A percentile compares a stretch with the other conserved stretches of the same genome.
phyloP scores from a whole-genome alignment of 2,113 vertebrate species.

The Anoplopoma fimbria region DNA sequence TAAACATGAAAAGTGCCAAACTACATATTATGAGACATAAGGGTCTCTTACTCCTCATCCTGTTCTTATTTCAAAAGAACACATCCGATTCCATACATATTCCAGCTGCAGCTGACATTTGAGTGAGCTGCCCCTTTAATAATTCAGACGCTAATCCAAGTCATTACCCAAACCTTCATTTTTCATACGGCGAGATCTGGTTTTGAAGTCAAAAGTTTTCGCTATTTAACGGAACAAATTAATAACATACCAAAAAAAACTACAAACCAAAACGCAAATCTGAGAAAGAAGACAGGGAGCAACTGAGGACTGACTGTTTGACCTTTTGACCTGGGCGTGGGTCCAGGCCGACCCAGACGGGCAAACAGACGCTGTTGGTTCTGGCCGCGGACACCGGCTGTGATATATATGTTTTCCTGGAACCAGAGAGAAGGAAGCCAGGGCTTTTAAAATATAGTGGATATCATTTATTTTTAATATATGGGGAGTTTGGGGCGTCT shows the following conservation, averaged over 20 bases:
- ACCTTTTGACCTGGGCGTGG: slow-evolving; percentile 66
- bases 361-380: slow-evolving; percentile 68
- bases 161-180: not conserved
- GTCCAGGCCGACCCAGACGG: slow-evolving; percentile 56
- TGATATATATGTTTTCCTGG: slow-evolving; percentile 71
- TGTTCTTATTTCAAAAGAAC: too few species aligned
- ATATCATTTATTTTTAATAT: slow-evolving; percentile 65
- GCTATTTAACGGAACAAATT: not conserved
- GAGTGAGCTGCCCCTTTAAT: not conserved
- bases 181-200: not conserved
- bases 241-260: not conserved
- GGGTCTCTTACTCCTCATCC: too few species aligned
- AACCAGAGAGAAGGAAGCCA: slow-evolving; percentile 63
- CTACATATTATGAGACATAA: not conserved
- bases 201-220: not conserved
- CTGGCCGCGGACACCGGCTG: slow-evolving; percentile 56
- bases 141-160: not conserved
- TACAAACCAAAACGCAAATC: not conserved
- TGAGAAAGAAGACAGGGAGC: slow-evolving; percentile 7
- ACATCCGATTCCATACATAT: not conserved
- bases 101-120: not conserved
- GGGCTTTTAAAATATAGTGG: slow-evolving; percentile 60
- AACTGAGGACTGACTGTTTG: slow-evolving; percentile 42
- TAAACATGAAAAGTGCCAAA: not conserved
- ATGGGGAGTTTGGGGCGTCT: slow-evolving; percentile 39